A percentile compares a stretch with the other conserved stretches of the same genome.
Conservation (phyloP, 2,113 vertebrate genomes). For the Prunella himalayana region DNA sequence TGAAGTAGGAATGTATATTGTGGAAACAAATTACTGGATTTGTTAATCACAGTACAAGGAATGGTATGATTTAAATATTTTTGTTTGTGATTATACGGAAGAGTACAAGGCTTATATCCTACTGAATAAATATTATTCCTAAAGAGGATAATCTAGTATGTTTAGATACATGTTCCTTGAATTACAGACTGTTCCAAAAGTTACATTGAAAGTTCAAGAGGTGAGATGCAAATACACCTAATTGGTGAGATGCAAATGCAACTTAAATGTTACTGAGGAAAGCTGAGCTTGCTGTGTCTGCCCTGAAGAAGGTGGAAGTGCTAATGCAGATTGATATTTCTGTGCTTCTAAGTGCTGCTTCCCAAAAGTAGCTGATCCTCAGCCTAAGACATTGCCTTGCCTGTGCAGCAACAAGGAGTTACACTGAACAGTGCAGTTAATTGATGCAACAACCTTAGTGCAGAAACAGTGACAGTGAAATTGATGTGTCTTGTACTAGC, state of each 20-base stretch:
- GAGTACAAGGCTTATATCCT: background rate
- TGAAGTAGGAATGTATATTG: background rate
- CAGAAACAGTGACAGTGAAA: background rate
- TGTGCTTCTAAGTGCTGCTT: background rate
- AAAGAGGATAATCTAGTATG: background rate
- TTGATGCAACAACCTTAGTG: background rate
- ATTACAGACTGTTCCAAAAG: background rate
- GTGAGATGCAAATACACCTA: background rate
- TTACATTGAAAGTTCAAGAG: background rate
- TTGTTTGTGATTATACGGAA: background rate
- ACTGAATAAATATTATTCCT: background rate
- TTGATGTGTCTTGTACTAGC: background rate
- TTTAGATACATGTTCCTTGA: background rate
- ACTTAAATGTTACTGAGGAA: background rate
- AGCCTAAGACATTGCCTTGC: background rate
- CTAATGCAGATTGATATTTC: background rate
- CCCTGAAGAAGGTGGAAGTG: background rate
- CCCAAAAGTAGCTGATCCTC: background rate
- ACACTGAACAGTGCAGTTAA: background rate
- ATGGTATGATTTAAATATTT: background rate
- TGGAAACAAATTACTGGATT: background rate
- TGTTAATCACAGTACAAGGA: background rate
- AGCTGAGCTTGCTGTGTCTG: background rate
- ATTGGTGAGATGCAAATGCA: background rate
- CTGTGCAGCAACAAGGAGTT: background rate